Evolutionary conservation across 2,113 vertebrate genomes (phyloP).

Genomic region (Tamias sibiricus): DNA sequence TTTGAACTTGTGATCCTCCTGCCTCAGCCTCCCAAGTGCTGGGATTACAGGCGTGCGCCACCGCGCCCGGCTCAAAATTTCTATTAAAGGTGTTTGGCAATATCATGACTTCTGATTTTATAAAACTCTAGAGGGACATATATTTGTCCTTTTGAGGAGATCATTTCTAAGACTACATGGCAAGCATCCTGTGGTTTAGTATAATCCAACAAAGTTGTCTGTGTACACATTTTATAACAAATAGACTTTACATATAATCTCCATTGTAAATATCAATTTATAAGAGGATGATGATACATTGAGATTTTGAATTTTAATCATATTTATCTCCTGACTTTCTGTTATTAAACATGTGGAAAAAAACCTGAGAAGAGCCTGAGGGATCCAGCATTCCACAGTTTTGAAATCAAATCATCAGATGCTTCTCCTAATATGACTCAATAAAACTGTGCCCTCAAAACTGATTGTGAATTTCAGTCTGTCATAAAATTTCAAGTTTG

Average conservation of each 20-base stretch:
- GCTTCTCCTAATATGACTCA: background rate
- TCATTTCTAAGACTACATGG: background rate
- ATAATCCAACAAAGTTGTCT: background rate
- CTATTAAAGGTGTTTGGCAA: background rate
- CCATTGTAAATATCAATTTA: background rate
- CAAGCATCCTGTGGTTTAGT: background rate
- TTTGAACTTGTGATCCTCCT: too few species aligned
- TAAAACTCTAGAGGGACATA: background rate
- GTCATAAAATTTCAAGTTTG: background rate
- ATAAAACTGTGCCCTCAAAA: background rate
- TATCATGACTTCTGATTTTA: background rate
- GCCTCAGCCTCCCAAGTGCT: too few species aligned
- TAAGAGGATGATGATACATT: background rate
- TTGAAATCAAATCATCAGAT: background rate
- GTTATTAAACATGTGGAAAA: background rate
- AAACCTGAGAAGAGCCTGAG: background rate
- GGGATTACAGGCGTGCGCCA: too few species aligned
- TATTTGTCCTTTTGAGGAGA: background rate
- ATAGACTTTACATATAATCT: constrained; percentile 9
- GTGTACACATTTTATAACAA: background rate
- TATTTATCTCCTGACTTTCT: background rate
- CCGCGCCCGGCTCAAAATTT: too few species aligned
- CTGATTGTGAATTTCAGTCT: background rate
- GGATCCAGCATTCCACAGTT: background rate
- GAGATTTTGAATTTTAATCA: background rate